These are phyloP conservation scores for Salmo trutta DNA, from an alignment of 2,797 vertebrate genomes.

Conservation along the genomic window DNA sequence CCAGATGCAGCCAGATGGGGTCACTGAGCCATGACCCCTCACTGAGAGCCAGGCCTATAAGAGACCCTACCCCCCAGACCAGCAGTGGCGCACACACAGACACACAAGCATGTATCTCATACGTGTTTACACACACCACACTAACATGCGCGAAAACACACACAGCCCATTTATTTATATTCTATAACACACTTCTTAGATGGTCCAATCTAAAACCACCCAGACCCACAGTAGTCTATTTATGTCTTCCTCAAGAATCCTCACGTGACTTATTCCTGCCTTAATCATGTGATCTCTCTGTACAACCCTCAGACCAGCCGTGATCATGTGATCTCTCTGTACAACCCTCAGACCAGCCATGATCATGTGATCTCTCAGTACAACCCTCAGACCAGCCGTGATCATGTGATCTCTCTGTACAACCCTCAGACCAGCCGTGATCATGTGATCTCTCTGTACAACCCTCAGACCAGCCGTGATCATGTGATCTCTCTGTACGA, in stretches of 20 bases:
- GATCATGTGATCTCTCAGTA: no score
- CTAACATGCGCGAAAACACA: slow-evolving; percentile 3
- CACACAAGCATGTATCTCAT: not conserved
- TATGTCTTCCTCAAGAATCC: not conserved
- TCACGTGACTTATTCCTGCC: no score
- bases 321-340: no score
- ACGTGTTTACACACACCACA: slow-evolving; percentile 14
- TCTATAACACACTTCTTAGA: not conserved
- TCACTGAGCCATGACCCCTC: slow-evolving; percentile 89
- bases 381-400: no score
- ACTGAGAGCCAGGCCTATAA: slow-evolving; percentile 47
- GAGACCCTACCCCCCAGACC: slow-evolving; percentile 69
- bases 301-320: no score
- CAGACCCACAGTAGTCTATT: not conserved
- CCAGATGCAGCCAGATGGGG: slow-evolving; percentile 91
- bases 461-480: no score
- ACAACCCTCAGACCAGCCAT: no score
- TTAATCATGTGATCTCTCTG: no score
- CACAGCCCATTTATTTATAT: not conserved
- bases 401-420: no score
- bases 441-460: no score
- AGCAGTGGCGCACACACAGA: not conserved
- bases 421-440: no score
- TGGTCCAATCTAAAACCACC: not conserved
- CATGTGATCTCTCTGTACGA: no score